Conservation (phyloP, 2,888 invertebrate genomes). For the Sarcophaga carnaria region DNA sequence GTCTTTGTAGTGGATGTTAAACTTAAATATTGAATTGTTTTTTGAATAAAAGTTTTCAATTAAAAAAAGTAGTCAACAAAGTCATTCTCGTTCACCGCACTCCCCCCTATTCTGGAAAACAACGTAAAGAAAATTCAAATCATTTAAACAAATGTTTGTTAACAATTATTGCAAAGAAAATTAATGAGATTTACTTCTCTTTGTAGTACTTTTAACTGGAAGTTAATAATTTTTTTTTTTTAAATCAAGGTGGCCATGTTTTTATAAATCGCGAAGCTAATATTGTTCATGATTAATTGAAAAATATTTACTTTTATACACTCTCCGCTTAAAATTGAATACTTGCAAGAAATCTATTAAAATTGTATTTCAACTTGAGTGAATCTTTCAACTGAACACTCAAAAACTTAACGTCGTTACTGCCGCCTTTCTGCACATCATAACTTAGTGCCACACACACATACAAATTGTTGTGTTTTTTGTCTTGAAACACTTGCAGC, state of each 20-base stretch:
- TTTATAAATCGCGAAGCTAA: too few relatives aligned
- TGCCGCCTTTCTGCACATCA: too few relatives aligned
- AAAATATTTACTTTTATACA: too few relatives aligned
- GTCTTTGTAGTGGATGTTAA: too few relatives aligned
- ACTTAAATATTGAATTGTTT: not conserved
- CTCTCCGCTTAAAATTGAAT: too few relatives aligned
- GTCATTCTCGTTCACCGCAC: not conserved
- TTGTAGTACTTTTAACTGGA: too few relatives aligned
- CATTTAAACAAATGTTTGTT: not conserved
- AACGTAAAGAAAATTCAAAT: not conserved
- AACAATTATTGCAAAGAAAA: not conserved
- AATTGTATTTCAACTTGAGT: not conserved
- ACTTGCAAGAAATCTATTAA: too few relatives aligned
- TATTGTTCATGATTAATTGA: too few relatives aligned
- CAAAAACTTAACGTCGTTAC: too few relatives aligned
- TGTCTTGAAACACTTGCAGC: conserved; percentile 16
- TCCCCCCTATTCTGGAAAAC: not conserved
- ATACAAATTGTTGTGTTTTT: not conserved
- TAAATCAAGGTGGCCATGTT: too few relatives aligned
- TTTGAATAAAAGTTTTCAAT: conserved; percentile 20
- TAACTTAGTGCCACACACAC: not conserved
- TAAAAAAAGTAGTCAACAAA: conserved; percentile 31
- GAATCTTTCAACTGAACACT: not conserved
- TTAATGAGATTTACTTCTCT: not conserved
- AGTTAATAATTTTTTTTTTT: too few relatives aligned